These are phyloP conservation scores for Fregata magnificens DNA, from an alignment of 2,113 vertebrate species.

Conservation along the genomic window DNA sequence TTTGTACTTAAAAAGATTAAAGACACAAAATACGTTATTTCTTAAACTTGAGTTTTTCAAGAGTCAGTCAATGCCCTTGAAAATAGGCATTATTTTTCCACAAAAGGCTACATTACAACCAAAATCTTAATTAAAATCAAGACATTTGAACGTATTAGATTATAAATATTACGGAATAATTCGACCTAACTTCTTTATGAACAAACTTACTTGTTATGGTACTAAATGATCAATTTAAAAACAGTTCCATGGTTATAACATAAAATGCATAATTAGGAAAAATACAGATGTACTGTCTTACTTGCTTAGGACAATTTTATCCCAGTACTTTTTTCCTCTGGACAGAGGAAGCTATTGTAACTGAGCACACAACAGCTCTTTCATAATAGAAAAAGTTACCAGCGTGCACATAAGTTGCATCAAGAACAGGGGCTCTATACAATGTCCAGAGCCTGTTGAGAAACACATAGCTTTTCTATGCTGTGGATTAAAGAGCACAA, in stretches of 20 bases:
- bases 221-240: background rate
- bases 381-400: slow-evolving; percentile 49
- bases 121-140: background rate
- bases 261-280: slow-evolving; percentile 15
- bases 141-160: background rate
- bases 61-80: background rate
- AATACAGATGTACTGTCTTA: slow-evolving; percentile 34
- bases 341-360: slow-evolving; percentile 62
- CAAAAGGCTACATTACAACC: background rate
- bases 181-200: background rate
- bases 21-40: background rate
- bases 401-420: slow-evolving; percentile 29
- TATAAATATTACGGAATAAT: background rate
- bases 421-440: slow-evolving; percentile 30
- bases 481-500: slow-evolving; percentile 52
- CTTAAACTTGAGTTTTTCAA: background rate
- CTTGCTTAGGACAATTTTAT: slow-evolving; percentile 41
- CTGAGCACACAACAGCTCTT: slow-evolving; percentile 52
- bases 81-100: background rate
- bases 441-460: slow-evolving; percentile 44
- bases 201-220: background rate
- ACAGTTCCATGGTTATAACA: background rate
- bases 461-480: slow-evolving; percentile 25
- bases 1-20: background rate
- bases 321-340: slow-evolving; percentile 20